Percentiles rank a stretch among this genome's conserved stretches.
phyloP scores from a whole-genome alignment of 1,140 invertebrate genomes.

The Luehdorfia chinensis region DNA sequence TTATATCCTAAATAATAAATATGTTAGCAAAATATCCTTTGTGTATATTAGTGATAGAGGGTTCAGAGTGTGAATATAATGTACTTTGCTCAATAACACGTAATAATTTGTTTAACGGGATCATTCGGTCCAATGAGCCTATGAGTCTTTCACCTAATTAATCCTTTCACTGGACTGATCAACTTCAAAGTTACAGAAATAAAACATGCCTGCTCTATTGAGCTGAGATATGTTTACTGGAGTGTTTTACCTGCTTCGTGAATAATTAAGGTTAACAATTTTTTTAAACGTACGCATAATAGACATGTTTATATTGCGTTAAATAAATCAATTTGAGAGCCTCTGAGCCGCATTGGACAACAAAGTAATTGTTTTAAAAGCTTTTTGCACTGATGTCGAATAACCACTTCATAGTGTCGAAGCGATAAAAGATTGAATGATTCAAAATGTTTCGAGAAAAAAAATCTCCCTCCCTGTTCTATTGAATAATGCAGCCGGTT shows the following conservation, averaged over 20 bases:
- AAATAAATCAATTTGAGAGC: slow-evolving; percentile 43
- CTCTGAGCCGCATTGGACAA: slow-evolving; percentile 29
- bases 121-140: slow-evolving; percentile 49
- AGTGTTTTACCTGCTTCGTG: slow-evolving; percentile 36
- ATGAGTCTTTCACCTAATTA: slow-evolving; percentile 71
- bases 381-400: slow-evolving; percentile 39
- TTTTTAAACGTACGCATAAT: slow-evolving; percentile 22
- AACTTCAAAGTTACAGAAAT: slow-evolving; percentile 65
- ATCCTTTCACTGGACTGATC: slow-evolving; percentile 54
- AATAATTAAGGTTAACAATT: slow-evolving; percentile 49
- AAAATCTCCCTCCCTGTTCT: too few species aligned
- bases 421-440: slow-evolving; percentile 22
- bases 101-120: slow-evolving; percentile 69
- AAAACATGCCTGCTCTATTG: slow-evolving; percentile 46
- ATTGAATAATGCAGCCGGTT: too few species aligned
- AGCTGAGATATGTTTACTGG: slow-evolving; percentile 54
- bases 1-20: background rate
- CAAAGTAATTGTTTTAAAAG: slow-evolving; percentile 62
- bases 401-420: slow-evolving; percentile 31
- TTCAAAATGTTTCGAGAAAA: too few species aligned
- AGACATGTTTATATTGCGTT: slow-evolving; percentile 8
- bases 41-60: slow-evolving; percentile 4
- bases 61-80: slow-evolving; percentile 36
- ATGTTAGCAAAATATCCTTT: background rate
- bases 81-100: slow-evolving; percentile 66